phyloP scores from a whole-genome alignment of 2,797 vertebrate species.

The Taeniopygia guttata region DNA sequence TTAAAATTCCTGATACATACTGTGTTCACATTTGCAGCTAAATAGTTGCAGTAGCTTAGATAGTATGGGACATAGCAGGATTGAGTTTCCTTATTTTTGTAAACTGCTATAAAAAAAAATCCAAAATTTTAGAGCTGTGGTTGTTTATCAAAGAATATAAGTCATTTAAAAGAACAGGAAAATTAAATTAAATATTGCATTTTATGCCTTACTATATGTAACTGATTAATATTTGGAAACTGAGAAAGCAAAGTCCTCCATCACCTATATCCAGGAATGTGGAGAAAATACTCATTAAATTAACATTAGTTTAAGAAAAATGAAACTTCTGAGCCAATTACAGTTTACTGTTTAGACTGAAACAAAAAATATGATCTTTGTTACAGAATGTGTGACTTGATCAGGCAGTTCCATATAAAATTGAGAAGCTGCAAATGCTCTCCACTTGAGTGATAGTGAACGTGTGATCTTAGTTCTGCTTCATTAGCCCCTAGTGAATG shows the following conservation, averaged over 20 bases:
- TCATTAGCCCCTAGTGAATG: conserved; percentile 75
- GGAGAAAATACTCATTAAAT: conserved; percentile 80
- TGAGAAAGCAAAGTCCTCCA: conserved; percentile 17
- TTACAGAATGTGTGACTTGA: conserved; percentile 50
- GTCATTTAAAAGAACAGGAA: conserved; percentile 40
- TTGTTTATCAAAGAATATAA: conserved; percentile 29
- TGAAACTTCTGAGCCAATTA: conserved; percentile 78
- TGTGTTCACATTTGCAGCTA: neutral
- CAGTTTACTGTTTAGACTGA: conserved; percentile 65
- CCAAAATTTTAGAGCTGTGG: neutral
- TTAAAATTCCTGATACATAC: neutral
- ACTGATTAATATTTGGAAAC: conserved; percentile 33
- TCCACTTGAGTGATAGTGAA: conserved; percentile 62
- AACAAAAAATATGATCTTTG: conserved; percentile 56
- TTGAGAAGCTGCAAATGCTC: conserved; percentile 61
- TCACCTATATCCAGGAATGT: conserved; percentile 74
- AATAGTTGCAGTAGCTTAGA: neutral
- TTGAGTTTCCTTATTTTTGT: conserved; percentile 35
- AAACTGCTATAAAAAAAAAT: neutral
- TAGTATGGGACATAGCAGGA: neutral
- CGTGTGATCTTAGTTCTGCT: conserved; percentile 73
- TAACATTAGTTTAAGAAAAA: conserved; percentile 79
- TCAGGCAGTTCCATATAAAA: conserved; percentile 61
- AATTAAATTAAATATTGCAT: conserved; percentile 51
- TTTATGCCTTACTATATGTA: neutral